These are phyloP conservation scores for Chalcosyrphus nemorum DNA, from an alignment of 2,888 invertebrate species.

Conservation along the genomic window DNA sequence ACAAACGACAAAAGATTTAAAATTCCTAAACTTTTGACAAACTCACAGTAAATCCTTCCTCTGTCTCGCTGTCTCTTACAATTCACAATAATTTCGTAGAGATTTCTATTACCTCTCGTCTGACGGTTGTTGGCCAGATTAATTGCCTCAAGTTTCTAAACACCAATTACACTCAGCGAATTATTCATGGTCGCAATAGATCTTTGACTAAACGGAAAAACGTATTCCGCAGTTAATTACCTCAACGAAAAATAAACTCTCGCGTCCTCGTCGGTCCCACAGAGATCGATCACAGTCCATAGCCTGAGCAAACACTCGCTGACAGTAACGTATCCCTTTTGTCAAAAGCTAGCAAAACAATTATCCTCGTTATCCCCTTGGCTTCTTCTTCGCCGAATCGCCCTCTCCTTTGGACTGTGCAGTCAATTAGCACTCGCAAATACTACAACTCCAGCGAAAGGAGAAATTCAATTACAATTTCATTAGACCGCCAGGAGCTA, in stretches of 20 bases:
- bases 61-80: background rate
- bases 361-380: constrained; percentile 45
- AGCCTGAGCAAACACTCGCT: constrained; percentile 64
- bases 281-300: constrained; percentile 59
- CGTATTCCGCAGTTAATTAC: constrained; percentile 49
- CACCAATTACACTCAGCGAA: constrained; percentile 65
- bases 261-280: constrained; percentile 16
- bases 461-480: constrained; percentile 73
- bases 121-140: constrained; percentile 33
- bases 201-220: constrained; percentile 53
- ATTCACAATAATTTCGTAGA: constrained; percentile 17
- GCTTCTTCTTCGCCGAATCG: background rate
- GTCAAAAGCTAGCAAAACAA: constrained; percentile 72
- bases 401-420: background rate
- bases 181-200: constrained; percentile 63
- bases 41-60: background rate
- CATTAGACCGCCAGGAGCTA: constrained; percentile 72
- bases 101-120: constrained; percentile 48
- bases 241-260: constrained; percentile 22
- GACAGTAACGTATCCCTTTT: constrained; percentile 72
- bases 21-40: too few species aligned
- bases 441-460: constrained; percentile 18
- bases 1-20: too few species aligned
- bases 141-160: constrained; percentile 63
- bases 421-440: constrained; percentile 42